phyloP scores from a whole-genome alignment of 2,888 invertebrate genomes.

The Dione vanillae region DNA sequence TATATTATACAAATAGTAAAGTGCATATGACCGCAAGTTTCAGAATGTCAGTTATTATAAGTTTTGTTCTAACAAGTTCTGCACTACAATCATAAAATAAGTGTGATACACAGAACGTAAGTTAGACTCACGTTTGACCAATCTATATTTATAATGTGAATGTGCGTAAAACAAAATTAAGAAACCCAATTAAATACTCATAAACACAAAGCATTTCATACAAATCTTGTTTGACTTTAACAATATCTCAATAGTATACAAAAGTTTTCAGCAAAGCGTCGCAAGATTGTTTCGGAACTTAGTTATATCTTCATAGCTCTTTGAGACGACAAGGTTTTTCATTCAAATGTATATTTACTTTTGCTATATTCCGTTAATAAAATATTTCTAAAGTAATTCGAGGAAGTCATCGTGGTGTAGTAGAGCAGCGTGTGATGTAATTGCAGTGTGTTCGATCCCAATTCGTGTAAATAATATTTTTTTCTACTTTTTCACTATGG shows the following conservation, averaged over 20 bases:
- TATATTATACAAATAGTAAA: no score
- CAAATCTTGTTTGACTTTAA: constrained; percentile 3
- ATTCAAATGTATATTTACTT: neutral
- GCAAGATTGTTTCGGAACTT: constrained; percentile 24
- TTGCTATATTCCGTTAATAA: neutral
- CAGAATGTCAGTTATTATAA: no score
- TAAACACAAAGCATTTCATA: neutral
- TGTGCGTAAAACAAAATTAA: no score
- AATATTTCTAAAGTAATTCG: neutral
- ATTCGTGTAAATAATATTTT: no score
- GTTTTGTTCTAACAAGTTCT: no score
- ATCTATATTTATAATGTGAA: no score
- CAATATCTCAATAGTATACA: constrained; percentile 9
- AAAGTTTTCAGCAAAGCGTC: constrained; percentile 24
- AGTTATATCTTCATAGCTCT: constrained; percentile 18
- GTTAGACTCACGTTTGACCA: no score
- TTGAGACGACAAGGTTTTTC: constrained; percentile 4
- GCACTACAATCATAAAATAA: no score
- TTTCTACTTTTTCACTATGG: no score
- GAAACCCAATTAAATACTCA: no score
- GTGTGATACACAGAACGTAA: no score
- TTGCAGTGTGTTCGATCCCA: neutral
- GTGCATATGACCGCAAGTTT: no score
- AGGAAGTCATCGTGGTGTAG: neutral
- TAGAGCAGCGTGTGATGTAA: neutral